Conservation (phyloP, 2,113 vertebrate species). For the Ranitomeya variabilis region DNA sequence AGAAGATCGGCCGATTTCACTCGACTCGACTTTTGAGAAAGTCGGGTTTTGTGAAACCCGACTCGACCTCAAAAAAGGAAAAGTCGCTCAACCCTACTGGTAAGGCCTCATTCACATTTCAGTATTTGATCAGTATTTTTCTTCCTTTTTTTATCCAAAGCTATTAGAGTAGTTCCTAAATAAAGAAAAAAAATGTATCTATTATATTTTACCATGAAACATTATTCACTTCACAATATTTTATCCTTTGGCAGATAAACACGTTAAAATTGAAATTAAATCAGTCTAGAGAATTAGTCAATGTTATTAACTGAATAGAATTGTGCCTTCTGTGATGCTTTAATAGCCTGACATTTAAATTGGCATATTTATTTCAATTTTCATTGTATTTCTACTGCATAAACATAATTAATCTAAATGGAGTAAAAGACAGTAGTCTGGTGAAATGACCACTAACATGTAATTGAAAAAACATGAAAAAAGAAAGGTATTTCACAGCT, state of each 20-base stretch:
- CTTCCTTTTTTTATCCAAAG: too few relatives aligned
- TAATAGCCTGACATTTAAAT: conserved; percentile 31
- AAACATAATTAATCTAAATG: conserved; percentile 19
- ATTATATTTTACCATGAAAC: not conserved
- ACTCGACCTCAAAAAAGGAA: too few relatives aligned
- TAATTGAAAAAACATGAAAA: not conserved
- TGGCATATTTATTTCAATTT: conserved; percentile 41
- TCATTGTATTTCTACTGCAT: not conserved
- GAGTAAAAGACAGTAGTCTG: conserved; percentile 9
- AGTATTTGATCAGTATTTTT: not conserved
- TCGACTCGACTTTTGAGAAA: too few relatives aligned
- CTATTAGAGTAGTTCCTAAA: not conserved
- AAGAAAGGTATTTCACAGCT: not conserved
- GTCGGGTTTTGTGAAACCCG: too few relatives aligned
- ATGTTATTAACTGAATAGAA: conserved; percentile 5
- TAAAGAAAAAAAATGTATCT: not conserved
- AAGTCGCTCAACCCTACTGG: too few relatives aligned
- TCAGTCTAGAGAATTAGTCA: not conserved
- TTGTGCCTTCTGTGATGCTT: not conserved
- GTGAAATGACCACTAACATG: not conserved
- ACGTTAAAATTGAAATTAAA: not conserved
- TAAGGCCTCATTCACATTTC: too few relatives aligned
- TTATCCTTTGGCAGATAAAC: conserved; percentile 4
- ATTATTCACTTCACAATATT: not conserved
- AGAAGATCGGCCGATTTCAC: too few relatives aligned